Percentiles rank a stretch among this genome's conserved stretches.
Evolutionary conservation across 2,888 invertebrate genomes (phyloP).

Genomic region (Drosophila anceps): DNA sequence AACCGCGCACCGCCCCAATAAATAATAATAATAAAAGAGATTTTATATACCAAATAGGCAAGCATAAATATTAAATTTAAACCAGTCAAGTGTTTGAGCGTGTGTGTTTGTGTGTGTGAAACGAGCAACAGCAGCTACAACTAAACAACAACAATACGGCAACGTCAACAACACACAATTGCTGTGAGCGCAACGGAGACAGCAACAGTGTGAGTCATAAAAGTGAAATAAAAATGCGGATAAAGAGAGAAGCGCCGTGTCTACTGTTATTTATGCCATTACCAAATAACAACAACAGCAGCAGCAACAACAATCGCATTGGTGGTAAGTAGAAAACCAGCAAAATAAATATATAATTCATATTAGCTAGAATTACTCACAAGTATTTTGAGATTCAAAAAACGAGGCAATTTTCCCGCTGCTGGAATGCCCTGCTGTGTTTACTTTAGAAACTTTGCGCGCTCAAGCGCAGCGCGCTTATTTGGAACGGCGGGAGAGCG

Average conservation of each 20-base stretch:
- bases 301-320: constrained; percentile 57
- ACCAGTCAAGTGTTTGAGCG: constrained; percentile 57
- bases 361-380: constrained; percentile 54
- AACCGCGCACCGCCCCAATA: constrained; percentile 37
- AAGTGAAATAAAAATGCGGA: constrained; percentile 87
- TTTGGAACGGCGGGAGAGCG: constrained; percentile 6
- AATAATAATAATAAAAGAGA: constrained; percentile 53
- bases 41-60: constrained; percentile 59
- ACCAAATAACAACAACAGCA: constrained; percentile 66
- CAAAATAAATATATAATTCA: constrained; percentile 14
- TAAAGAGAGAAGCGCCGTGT: constrained; percentile 89
- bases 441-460: constrained; percentile 65
- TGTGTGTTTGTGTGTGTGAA: constrained; percentile 58
- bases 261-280: constrained; percentile 88
- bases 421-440: constrained; percentile 74
- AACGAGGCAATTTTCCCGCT: constrained; percentile 61
- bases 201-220: constrained; percentile 85
- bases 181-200: constrained; percentile 81
- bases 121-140: constrained; percentile 60
- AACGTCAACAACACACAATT: constrained; percentile 73
- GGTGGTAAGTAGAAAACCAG: constrained; percentile 64
- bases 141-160: constrained; percentile 62
- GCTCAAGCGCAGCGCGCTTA: constrained; percentile 56
- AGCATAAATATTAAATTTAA: constrained; percentile 58
- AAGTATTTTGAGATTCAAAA: constrained; percentile 43